Evolutionary conservation across 2,113 vertebrate genomes (phyloP), one percentile per base, ranked within the genome.

Genomic region (Rissa tridactyla): DNA sequence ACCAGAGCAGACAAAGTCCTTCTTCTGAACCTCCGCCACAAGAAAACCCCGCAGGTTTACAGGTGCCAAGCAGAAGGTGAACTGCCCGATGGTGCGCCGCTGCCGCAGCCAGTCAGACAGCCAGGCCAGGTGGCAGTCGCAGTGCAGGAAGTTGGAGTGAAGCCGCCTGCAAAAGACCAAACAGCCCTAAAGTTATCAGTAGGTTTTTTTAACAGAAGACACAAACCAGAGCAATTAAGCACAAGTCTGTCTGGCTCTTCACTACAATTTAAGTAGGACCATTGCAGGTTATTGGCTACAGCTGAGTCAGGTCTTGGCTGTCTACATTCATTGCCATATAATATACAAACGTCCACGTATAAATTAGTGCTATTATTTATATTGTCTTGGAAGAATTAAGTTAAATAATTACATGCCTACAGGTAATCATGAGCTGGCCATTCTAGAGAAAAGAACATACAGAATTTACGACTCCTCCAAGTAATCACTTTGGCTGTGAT

Each of bases 61-160:
- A 5, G 99, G 99, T 30, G 99, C 98, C 98, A 99, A 99, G 98
- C 99, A 99, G 94, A 99, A 99, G 20, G 99, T 99, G 97, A 99
- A 99, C 95, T 99, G 99, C 79, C 99, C 99, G 76, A 99, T 95
- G 2, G 99, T 98, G 68, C 98, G 98, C 40, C 99, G 96, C 96
- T 99, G 99, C 44, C 99, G 98, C 96, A 99, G 98, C 99, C 99
- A 99, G 81, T 99, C 99, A 1, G 99, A 99, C 62, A 99, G 99
- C 99, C 99, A 99, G 79, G 99, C 99, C 97, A 99, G 98, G 98
- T 99, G 99, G 92, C 99, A 99, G 98, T 99, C 99, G 27, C 99
- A 99, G 97, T 99, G 98, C 95, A 99, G 98, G 94, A 98, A 99
- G 97, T 99, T 99, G 97, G 99, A 99, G 98, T 99, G 99, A 54